These are phyloP conservation scores for Illadopsis cleaveri DNA, from an alignment of 2,113 vertebrate genomes.

Conservation along the genomic window DNA sequence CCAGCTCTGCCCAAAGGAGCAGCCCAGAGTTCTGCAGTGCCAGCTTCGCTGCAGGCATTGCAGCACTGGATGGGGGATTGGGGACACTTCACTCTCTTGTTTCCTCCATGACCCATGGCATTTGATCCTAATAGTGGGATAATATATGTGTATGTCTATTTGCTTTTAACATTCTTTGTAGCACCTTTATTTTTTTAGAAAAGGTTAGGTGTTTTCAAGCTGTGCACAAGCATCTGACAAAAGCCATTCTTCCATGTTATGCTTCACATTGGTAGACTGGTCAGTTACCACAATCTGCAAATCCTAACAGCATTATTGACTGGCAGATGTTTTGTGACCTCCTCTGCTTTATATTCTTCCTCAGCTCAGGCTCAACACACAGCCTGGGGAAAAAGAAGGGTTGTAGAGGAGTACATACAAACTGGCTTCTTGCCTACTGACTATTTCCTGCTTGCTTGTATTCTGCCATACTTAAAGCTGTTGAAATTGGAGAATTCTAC, in stretches of 20 bases:
- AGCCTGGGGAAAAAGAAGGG: neutral
- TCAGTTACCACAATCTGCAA: neutral
- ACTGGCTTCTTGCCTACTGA: neutral
- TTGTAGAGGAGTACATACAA: neutral
- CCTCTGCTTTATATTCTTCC: neutral
- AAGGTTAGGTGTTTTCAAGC: neutral
- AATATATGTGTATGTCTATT: neutral
- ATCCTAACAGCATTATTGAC: neutral
- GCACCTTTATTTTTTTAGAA: neutral
- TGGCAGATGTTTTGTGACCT: neutral
- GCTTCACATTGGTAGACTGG: neutral
- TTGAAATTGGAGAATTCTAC: neutral
- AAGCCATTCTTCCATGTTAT: neutral
- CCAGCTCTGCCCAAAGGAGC: neutral
- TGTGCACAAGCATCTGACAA: neutral
- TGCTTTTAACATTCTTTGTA: neutral
- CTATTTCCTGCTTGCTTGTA: neutral
- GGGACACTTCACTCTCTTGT: neutral
- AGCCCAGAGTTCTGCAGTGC: neutral
- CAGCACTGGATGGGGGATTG: accelerated
- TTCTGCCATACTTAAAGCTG: neutral
- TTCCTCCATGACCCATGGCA: neutral
- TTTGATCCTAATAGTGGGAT: neutral
- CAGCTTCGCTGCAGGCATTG: neutral
- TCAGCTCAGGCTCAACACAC: neutral